phyloP scores from a whole-genome alignment of 64 coral and sea anemone genomes.

The Dendronephthya gigantea region DNA sequence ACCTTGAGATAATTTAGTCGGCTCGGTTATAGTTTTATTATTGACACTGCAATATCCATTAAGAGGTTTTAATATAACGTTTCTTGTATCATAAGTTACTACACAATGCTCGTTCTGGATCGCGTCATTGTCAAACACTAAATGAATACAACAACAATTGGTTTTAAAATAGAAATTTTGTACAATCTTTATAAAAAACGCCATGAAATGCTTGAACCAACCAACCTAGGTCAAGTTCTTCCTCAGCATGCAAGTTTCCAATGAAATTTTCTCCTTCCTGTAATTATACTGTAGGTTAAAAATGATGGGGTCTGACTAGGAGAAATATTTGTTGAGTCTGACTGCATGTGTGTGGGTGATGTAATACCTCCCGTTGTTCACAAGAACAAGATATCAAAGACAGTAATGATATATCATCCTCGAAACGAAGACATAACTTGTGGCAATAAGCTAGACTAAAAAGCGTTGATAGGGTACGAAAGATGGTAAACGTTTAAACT shows the following conservation, averaged over 20 bases:
- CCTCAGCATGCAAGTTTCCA: conserved; percentile 61
- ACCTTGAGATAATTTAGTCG: conserved; percentile 85
- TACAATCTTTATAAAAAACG: neutral
- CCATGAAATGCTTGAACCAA: neutral
- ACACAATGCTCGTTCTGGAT: conserved; percentile 71
- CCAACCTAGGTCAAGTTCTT: conserved; percentile 76
- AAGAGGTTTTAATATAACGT: conserved; percentile 58
- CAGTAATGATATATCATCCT: too few species aligned
- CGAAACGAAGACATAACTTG: too few species aligned
- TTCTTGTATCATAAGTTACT: conserved; percentile 45
- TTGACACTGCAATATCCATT: conserved; percentile 60
- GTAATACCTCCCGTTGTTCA: too few species aligned
- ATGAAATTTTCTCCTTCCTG: conserved; percentile 81
- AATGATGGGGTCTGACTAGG: too few species aligned
- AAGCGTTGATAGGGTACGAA: neutral
- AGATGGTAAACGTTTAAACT: neutral
- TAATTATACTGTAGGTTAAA: too few species aligned
- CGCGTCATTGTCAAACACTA: conserved; percentile 72
- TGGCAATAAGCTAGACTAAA: too few species aligned
- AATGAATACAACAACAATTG: neutral
- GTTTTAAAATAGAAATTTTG: too few species aligned
- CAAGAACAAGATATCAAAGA: too few species aligned
- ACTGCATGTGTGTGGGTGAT: too few species aligned
- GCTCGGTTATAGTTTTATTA: conserved; percentile 41
- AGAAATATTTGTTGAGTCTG: too few species aligned